Base-by-base conservation (phyloP, 1,140 invertebrate species). In the Drosophila pandora region DNA sequence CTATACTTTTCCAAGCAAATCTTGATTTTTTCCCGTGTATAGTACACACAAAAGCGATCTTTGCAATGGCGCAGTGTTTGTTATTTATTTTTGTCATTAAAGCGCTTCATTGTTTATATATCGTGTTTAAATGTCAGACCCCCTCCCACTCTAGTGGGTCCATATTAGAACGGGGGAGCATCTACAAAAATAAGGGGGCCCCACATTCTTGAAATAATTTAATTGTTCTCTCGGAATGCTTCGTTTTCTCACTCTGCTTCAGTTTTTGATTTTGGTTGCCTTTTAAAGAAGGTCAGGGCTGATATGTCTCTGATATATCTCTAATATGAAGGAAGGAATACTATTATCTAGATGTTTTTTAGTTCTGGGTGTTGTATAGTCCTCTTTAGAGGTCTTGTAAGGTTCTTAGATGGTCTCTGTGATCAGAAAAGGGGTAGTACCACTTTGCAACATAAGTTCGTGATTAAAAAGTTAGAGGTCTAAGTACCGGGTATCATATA, bases 71-170 rank as follows among this genome's bases (percentile, higher is more conserved):
- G 37, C 64, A 57, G 30, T 62, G 67, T 73, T 69, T 63, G 50
- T 70, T 79, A 84, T 79, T 84, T 73, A 73, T 74, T 73, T 73
- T 75, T 58, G 50, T 67, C 76, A 87, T 81, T 85, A 75, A 87
- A 87, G 65, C 73, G 72, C 71, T 75, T 75, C 52, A 73, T 72
- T 79, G 76, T 82, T 77, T 82, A 82, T 77, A 82, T 82, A 82
- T 77, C 69, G 79, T 64, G 55, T 78, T 82, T 77, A 82, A 77
- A 82, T 82, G 68, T 60, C 79, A 62, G 43, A 54, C 53, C 55
- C 28, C 23, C 53, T 25, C 50, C 39, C 28, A 8, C 28, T 5
- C 25, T 2, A 32, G 54, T 2, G 10, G 41, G 41, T 1, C 6
- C 39, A 52, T n/a, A 37, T 37, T 37, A n/a, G 23, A 13, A 60